Conservation (phyloP, 35 echinoderm and acorn worm species). For the Anneissia japonica region DNA sequence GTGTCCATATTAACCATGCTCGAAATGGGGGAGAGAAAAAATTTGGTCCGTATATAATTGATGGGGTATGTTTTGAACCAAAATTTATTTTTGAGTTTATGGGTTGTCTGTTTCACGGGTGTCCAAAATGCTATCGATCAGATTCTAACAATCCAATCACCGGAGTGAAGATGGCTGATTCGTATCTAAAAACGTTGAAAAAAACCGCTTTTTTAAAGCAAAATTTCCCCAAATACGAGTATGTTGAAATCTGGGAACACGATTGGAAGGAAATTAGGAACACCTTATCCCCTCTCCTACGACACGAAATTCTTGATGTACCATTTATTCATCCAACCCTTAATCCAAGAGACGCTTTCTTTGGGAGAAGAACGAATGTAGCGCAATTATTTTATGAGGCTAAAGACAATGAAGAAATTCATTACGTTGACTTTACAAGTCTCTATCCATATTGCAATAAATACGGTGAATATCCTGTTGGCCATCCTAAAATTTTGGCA, state of each 20-base stretch:
- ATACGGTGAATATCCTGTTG: constrained; percentile 17
- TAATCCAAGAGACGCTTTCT: constrained; percentile 15
- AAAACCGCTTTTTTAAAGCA: too few relatives aligned
- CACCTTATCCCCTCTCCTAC: background rate
- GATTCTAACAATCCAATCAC: too few relatives aligned
- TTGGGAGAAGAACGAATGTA: constrained; percentile 23
- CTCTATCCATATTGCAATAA: constrained; percentile 23
- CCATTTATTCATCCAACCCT: background rate
- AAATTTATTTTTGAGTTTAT: too few relatives aligned
- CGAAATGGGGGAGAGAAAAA: too few relatives aligned
- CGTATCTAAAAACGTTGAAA: too few relatives aligned
- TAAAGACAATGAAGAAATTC: background rate
- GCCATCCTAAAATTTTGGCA: constrained; percentile 18
- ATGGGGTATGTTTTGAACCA: too few relatives aligned
- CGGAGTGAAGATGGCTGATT: too few relatives aligned
- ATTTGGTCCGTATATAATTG: too few relatives aligned
- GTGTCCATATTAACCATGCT: too few relatives aligned
- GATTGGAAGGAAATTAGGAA: background rate
- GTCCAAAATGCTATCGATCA: too few relatives aligned
- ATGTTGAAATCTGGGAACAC: constrained; percentile 8
- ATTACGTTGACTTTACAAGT: constrained; percentile 4
- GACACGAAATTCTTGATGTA: background rate
- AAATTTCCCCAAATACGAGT: background rate
- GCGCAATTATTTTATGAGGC: constrained; percentile 7
- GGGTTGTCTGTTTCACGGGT: too few relatives aligned